These are phyloP conservation scores for Heliconius sara DNA, from an alignment of 2,888 invertebrate genomes.

Conservation along the genomic window DNA sequence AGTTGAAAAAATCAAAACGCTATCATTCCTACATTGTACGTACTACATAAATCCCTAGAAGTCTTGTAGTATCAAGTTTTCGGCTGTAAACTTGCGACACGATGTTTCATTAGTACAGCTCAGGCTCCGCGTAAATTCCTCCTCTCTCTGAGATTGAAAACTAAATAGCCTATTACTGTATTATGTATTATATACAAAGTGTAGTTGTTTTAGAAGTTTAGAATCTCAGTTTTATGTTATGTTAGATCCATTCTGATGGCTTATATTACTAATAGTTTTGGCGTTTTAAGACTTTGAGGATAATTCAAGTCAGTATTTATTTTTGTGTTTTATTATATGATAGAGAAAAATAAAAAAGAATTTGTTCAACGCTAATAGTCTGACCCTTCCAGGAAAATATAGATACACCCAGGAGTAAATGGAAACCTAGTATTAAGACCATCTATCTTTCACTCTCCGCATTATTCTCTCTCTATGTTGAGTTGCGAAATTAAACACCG, in stretches of 20 bases:
- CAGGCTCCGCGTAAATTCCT: slow-evolving; percentile 39
- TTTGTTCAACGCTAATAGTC: too few relatives aligned
- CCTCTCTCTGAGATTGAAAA: slow-evolving; percentile 41
- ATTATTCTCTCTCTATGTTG: too few relatives aligned
- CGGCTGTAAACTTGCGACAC: slow-evolving; percentile 44
- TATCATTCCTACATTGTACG: slow-evolving; percentile 16
- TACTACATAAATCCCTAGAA: slow-evolving; percentile 25
- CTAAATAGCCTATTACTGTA: slow-evolving; percentile 43
- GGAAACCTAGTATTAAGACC: not conserved
- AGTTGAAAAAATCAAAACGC: slow-evolving; percentile 26
- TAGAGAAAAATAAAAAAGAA: too few relatives aligned
- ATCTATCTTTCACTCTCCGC: not conserved
- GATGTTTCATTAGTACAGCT: slow-evolving; percentile 45
- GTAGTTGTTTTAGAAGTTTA: slow-evolving; percentile 4
- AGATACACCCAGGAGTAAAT: too few relatives aligned
- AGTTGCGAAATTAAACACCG: too few relatives aligned
- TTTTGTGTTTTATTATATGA: not conserved
- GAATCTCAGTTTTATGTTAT: slow-evolving; percentile 10
- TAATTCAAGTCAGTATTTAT: too few relatives aligned
- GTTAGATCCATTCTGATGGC: not conserved
- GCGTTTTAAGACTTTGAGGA: not conserved
- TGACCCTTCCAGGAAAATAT: too few relatives aligned
- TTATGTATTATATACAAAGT: slow-evolving; percentile 10
- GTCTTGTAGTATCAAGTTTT: slow-evolving; percentile 44
- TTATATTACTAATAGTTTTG: not conserved